A percentile compares a stretch with the other conserved stretches of the same genome.
Conservation (phyloP, 92 coral and sea anemone species). For the Diadumene lineata region DNA sequence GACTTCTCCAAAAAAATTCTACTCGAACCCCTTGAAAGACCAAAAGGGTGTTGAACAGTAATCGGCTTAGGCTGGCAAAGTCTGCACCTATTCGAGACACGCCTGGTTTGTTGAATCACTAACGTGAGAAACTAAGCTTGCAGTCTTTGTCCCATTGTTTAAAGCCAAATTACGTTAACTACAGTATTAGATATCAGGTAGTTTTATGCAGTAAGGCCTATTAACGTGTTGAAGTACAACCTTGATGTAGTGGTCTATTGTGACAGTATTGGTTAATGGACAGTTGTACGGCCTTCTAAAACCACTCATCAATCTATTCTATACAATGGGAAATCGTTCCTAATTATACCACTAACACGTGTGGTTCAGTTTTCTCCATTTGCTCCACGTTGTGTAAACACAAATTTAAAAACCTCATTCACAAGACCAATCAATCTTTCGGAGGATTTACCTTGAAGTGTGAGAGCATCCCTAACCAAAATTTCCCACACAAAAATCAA, state of each 20-base stretch:
- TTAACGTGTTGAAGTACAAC: too few species aligned
- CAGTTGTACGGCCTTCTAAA: not conserved
- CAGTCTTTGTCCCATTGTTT: not conserved
- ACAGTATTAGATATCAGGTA: not conserved
- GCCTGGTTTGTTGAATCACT: too few species aligned
- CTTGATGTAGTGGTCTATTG: not conserved
- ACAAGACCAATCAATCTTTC: not conserved
- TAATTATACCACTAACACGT: constrained; percentile 24
- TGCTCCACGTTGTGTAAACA: constrained; percentile 36
- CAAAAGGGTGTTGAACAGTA: not conserved
- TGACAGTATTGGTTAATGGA: constrained; percentile 1
- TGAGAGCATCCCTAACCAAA: not conserved
- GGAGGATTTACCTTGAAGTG: not conserved
- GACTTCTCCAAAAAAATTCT: not conserved
- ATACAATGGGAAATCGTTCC: not conserved
- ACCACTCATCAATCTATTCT: not conserved
- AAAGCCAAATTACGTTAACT: not conserved
- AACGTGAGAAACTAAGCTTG: too few species aligned
- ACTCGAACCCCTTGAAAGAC: not conserved
- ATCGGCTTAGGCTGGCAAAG: too few species aligned
- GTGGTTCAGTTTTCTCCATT: constrained; percentile 3
- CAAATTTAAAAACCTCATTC: not conserved
- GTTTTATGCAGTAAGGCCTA: not conserved
- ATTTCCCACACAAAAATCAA: not conserved
- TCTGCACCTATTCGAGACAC: too few species aligned